Percentiles rank a stretch among this genome's conserved stretches.
Conservation (phyloP, 2,888 invertebrate species). For the Agrotis puta region DNA sequence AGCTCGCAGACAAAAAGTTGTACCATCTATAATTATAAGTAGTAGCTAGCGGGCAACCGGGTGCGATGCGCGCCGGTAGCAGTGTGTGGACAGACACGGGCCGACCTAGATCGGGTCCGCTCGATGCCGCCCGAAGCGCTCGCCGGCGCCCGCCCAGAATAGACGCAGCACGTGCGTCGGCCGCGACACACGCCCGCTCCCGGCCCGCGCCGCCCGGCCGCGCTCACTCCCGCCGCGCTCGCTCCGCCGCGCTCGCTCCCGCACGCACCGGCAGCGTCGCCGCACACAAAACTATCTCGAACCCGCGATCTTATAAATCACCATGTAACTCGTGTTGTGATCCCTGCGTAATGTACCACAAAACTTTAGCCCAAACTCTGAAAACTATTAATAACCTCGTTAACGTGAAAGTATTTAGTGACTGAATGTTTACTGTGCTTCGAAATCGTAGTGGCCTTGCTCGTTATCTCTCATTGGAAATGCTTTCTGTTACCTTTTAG, state of each 20-base stretch:
- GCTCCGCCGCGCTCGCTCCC: slow-evolving; percentile 51
- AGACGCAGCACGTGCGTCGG: slow-evolving; percentile 90
- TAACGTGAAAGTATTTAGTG: slow-evolving; percentile 76
- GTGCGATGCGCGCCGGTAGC: slow-evolving; percentile 62
- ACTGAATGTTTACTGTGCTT: slow-evolving; percentile 76
- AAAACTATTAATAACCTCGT: slow-evolving; percentile 78
- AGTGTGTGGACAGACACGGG: slow-evolving; percentile 69
- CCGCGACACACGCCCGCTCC: slow-evolving; percentile 82
- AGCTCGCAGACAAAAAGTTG: slow-evolving; percentile 49
- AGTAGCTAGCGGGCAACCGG: slow-evolving; percentile 55
- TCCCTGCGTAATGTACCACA: slow-evolving; percentile 61
- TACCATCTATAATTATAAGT: slow-evolving; percentile 55
- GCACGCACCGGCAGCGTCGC: slow-evolving; percentile 47
- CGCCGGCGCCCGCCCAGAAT: slow-evolving; percentile 85
- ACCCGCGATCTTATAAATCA: slow-evolving; percentile 52
- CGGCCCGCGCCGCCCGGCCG: slow-evolving; percentile 59
- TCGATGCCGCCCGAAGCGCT: slow-evolving; percentile 80
- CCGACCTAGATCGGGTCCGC: slow-evolving; percentile 88
- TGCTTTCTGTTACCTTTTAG: slow-evolving; percentile 72
- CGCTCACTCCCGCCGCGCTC: slow-evolving; percentile 55
- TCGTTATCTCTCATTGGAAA: slow-evolving; percentile 79
- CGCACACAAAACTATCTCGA: slow-evolving; percentile 55
- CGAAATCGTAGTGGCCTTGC: slow-evolving; percentile 85
- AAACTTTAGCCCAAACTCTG: slow-evolving; percentile 59
- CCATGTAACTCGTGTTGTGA: slow-evolving; percentile 72